A percentile compares a stretch with the other conserved stretches of the same genome.
These are phyloP conservation scores for Heliconius hewitsoni DNA, from an alignment of 1,140 invertebrate genomes.

Conservation along the genomic window DNA sequence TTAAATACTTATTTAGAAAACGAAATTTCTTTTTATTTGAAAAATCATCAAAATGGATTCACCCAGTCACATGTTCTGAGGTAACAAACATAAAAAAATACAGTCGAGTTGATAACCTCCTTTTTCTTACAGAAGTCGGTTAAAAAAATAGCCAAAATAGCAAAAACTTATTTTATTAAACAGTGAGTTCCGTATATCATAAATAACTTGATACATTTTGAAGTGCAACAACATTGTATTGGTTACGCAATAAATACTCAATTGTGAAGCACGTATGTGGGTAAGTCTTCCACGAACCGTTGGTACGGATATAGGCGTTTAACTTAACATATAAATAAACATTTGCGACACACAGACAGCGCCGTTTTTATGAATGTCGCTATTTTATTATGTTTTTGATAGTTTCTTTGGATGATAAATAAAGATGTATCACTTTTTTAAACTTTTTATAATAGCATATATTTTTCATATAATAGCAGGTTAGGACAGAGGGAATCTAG, in stretches of 20 bases:
- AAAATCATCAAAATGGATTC: too few relatives aligned
- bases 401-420: too few relatives aligned
- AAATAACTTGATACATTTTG: background rate
- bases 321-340: slow-evolving; percentile 15
- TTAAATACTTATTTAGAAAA: too few relatives aligned
- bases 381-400: background rate
- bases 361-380: background rate
- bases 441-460: too few relatives aligned
- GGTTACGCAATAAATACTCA: background rate
- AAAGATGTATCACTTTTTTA: too few relatives aligned
- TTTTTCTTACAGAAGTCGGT: too few relatives aligned
- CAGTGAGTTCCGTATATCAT: background rate
- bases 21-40: too few relatives aligned
- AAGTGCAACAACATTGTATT: slow-evolving; percentile 5
- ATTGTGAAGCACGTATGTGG: slow-evolving; percentile 21
- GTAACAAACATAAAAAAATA: too few relatives aligned
- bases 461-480: too few relatives aligned
- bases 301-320: slow-evolving; percentile 7
- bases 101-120: too few relatives aligned
- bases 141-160: background rate
- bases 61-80: too few relatives aligned
- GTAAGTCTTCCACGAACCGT: slow-evolving; percentile 14
- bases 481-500: too few relatives aligned
- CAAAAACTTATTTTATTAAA: background rate
- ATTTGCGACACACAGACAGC: background rate